Percentiles rank a stretch among this genome's conserved stretches.
phyloP scores from a whole-genome alignment of 2,797 vertebrate genomes.

The Crax fasciolata region DNA sequence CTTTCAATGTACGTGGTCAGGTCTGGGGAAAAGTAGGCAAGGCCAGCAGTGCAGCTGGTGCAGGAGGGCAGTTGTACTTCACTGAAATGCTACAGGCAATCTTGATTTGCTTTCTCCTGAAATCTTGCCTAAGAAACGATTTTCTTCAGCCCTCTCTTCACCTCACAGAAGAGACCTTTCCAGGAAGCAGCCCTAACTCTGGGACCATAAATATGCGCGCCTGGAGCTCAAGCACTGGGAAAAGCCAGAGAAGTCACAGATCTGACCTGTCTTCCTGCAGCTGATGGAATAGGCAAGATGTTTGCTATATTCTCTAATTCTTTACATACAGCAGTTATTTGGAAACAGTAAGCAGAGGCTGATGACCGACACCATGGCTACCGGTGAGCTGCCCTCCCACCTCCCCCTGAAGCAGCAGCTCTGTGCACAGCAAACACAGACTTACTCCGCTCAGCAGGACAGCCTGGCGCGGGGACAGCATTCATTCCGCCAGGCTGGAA shows the following conservation, averaged over 20 bases:
- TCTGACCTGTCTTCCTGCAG: neutral
- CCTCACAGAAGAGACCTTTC: neutral
- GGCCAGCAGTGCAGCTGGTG: neutral
- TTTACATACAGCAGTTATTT: neutral
- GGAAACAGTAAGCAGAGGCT: neutral
- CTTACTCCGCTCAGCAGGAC: constrained; percentile 29
- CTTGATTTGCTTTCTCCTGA: neutral
- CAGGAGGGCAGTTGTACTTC: neutral
- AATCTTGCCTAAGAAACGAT: neutral
- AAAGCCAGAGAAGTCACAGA: neutral
- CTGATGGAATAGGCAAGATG: neutral
- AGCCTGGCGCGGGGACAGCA: neutral
- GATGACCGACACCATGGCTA: neutral
- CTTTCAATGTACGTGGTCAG: rapidly evolving
- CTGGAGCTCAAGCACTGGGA: neutral
- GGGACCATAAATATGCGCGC: neutral
- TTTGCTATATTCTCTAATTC: neutral
- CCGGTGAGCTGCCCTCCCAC: neutral
- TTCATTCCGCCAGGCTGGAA: constrained; percentile 14
- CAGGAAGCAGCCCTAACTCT: neutral
- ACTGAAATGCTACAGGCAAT: neutral
- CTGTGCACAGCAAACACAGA: neutral
- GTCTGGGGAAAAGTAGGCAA: neutral
- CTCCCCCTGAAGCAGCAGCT: neutral
- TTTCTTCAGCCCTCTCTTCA: neutral